Base-by-base conservation (phyloP, 2,797 vertebrate species). In the Sus cebifrons region DNA sequence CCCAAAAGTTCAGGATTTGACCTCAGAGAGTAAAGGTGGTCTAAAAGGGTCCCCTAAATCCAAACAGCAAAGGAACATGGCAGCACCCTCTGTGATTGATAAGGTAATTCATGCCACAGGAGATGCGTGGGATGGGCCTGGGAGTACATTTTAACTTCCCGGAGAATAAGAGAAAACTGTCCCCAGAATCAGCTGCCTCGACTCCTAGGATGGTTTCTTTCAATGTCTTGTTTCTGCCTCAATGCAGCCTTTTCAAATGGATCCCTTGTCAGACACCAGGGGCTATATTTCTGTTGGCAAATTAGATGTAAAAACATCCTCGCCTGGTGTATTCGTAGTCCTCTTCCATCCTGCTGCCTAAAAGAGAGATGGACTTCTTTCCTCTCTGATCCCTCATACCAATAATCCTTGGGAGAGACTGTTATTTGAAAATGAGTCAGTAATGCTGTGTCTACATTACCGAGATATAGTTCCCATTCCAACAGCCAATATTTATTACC, bases 51-150 rank as follows among this genome's bases (percentile, higher is more conserved):
- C 56, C 52, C 44, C 68, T 32, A 58, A 32, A 54, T 87, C 82
- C 97, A 77, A 0, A 44, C 93, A 79, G 73, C 91, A 64, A 95
- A 95, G 4, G 3, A 97, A 84, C 0, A 2, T 23, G 6, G 62
- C 85, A 65, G 36, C 86, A 40, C 25, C 94, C 78, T 6, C 58
- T 14, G 0, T 40, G 4, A 70, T 77, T 73, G 89, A 97, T 27
- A 98, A 99, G 98, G 98, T 99, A 98, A 98, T 93, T 56, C 60
- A 14, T 11, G 89, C 32, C 56, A 25, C 21, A 0, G 16, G 5
- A 93, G 23, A 0, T 17, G 0, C 87, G 4, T 40, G 49, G 93
- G 93, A 83, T 70, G 10, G 8, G 56, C 6, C 83, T 56, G 17
- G 40, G 49, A 23, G 25, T 32, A 12, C 32, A 0, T 44, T 73